These are phyloP conservation scores for Bagarius yarrelli DNA, from an alignment of 2,113 vertebrate species.

Conservation along the genomic window DNA sequence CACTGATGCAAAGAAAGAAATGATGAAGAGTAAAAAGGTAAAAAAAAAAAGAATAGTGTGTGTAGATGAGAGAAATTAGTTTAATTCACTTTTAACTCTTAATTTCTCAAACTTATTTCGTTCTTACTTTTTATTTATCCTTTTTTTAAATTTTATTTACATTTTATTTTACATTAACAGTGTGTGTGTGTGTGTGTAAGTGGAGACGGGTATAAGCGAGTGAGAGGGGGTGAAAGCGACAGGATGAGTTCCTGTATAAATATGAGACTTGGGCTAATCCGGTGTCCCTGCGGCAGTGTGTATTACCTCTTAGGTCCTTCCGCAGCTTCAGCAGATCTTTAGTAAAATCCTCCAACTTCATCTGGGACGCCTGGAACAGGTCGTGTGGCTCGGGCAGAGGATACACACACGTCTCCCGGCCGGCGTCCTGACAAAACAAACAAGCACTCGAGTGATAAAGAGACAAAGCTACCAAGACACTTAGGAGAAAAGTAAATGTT, in stretches of 20 bases:
- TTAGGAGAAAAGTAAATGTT: background rate
- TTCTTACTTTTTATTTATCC: no score
- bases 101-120: no score
- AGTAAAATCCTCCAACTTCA: conserved; percentile 97
- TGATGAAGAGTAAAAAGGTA: no score
- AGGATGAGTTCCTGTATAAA: conserved; percentile 5
- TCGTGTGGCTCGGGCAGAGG: conserved; percentile 96
- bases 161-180: background rate
- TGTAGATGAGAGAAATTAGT: no score
- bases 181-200: background rate
- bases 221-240: background rate
- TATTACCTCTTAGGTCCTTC: conserved; percentile 88
- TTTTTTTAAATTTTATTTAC: no score
- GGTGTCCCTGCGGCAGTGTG: background rate
- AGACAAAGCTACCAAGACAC: background rate
- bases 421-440: conserved; percentile 79
- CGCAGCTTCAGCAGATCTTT: conserved; percentile 88
- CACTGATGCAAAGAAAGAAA: no score
- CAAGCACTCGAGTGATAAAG: background rate
- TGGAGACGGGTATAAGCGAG: background rate
- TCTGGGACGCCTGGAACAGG: conserved; percentile 91
- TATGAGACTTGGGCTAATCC: background rate
- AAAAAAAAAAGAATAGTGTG: no score
- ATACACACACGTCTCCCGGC: conserved; percentile 86
- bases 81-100: no score